A percentile compares a stretch with the other conserved stretches of the same genome.
These are phyloP conservation scores for Lepidurus couesii DNA, from an alignment of 1,140 invertebrate species.

Conservation along the genomic window DNA sequence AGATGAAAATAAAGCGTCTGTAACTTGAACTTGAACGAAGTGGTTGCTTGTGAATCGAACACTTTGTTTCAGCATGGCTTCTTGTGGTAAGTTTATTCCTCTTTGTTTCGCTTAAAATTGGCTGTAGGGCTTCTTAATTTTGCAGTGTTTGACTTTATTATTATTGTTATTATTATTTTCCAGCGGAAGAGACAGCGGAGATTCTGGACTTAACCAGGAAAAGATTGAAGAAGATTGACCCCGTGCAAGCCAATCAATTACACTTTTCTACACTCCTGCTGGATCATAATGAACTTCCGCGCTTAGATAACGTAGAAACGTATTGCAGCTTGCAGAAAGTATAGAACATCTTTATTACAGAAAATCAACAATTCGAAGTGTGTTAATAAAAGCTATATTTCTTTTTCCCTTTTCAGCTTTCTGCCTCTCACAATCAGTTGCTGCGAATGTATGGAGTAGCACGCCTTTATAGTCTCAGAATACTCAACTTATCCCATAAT, in stretches of 20 bases:
- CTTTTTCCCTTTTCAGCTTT: conserved; percentile 57
- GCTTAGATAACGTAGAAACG: conserved; percentile 77
- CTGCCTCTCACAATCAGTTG: conserved; percentile 73
- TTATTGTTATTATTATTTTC: neutral
- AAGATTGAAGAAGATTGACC: conserved; percentile 46
- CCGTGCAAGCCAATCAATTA: conserved; percentile 42
- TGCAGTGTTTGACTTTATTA: neutral
- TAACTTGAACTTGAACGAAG: neutral
- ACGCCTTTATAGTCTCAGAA: conserved; percentile 66
- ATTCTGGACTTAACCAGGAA: conserved; percentile 45
- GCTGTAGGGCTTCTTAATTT: neutral
- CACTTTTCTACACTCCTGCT: conserved; percentile 66
- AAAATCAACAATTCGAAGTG: neutral
- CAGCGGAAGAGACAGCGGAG: neutral
- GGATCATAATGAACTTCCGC: conserved; percentile 79
- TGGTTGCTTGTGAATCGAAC: neutral
- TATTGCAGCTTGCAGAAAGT: conserved; percentile 75
- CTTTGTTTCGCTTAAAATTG: neutral
- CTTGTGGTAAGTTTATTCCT: neutral
- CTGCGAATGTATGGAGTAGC: conserved; percentile 80
- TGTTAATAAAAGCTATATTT: conserved; percentile 24
- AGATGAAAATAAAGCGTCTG: neutral
- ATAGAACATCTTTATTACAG: conserved; percentile 34
- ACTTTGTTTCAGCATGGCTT: neutral
- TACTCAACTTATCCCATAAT: conserved; percentile 78